Evolutionary conservation across 92 coral and sea anemone species (phyloP), one percentile per base, ranked within the genome.

Genomic region (Umimayanthus chanpuru): DNA sequence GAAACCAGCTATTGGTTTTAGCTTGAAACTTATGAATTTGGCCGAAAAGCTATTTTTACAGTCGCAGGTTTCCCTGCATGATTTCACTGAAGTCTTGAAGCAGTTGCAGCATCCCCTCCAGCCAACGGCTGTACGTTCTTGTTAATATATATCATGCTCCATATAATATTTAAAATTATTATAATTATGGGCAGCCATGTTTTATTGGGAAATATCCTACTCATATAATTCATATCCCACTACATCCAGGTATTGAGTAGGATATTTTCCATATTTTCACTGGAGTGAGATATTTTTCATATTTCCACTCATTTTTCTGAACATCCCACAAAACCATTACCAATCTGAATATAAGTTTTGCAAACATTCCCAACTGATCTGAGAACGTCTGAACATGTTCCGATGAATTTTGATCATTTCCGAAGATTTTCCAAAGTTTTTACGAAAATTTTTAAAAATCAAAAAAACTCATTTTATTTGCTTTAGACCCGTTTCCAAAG

Each of bases 1-100:
- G 76, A 91, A 85, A 73, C 90, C 94, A 47, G 85, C 92, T 20
- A 86, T 83, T 38, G 94, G 85, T 20, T 92, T 92, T 87, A 91
- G 87, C 80, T 83, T 90, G 41, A 88, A 88, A 58, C 66, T 92
- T 50, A 94, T 94, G 91, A 91, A 81, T 67, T 89, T 90, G 6
- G 90, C 90, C 26, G 94, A 88, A 79, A 87, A 66, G 55, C 38
- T 92, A n/a, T 90, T 94, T 89, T 85, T 94, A 23, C 93, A 94
- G 53, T 81, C 89, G 44, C 92, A 92, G 81, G 96, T 92, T 73
- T 89, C 94, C 53, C 74, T 94, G 40, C 84, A 89, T 56, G 91
- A 89, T 55, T 88, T 94, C 85, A 76, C 93, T 58, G 96, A 94
- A 90, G 85, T 92, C 26, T 61, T 94, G 14, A 74, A 44, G 75